phyloP scores from a whole-genome alignment of 2,888 invertebrate genomes.

The Emmelina monodactyla region DNA sequence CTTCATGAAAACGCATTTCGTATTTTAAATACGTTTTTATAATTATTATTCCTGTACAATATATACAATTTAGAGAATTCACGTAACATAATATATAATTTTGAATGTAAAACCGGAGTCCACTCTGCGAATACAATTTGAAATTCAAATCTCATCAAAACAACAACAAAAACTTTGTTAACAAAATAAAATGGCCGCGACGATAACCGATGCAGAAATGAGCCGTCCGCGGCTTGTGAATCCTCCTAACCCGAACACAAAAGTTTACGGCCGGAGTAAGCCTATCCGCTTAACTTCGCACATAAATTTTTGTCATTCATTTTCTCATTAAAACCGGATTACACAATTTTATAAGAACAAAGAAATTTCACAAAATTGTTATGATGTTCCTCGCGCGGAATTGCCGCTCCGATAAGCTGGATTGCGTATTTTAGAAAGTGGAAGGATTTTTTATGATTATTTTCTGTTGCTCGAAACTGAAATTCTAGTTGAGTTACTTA shows the following conservation, averaged over 20 bases:
- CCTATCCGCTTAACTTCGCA: slow-evolving; percentile 35
- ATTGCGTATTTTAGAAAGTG: not conserved
- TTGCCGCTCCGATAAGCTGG: too few relatives aligned
- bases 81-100: too few relatives aligned
- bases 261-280: not conserved
- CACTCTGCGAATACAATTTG: too few relatives aligned
- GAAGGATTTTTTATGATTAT: not conserved
- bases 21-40: too few relatives aligned
- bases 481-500: too few relatives aligned
- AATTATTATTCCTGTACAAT: too few relatives aligned
- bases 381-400: not conserved
- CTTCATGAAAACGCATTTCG: too few relatives aligned
- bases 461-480: too few relatives aligned
- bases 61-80: too few relatives aligned
- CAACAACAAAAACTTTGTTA: not conserved
- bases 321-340: slow-evolving; percentile 31
- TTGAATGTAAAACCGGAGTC: too few relatives aligned
- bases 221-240: too few relatives aligned
- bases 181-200: not conserved
- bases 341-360: slow-evolving; percentile 1
- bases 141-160: too few relatives aligned
- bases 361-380: not conserved
- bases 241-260: not conserved
- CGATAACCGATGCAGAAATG: not conserved
- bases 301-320: slow-evolving; percentile 48